phyloP scores from a whole-genome alignment of 2,888 invertebrate species.

The Bombyx huttoni region DNA sequence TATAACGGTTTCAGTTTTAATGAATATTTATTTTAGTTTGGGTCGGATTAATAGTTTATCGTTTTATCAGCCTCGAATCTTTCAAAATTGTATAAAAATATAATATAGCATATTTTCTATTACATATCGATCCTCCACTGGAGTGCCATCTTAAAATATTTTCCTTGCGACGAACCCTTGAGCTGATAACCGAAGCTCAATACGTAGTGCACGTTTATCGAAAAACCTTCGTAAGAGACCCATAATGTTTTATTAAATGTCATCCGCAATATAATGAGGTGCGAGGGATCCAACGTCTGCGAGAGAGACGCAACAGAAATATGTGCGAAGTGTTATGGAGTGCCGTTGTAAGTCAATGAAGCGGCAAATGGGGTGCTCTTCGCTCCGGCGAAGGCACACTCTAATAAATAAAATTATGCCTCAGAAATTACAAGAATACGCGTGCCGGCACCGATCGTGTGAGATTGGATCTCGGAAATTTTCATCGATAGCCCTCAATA shows the following conservation, averaged over 20 bases:
- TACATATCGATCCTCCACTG: background rate
- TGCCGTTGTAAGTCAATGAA: constrained; percentile 73
- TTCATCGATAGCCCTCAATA: constrained; percentile 61
- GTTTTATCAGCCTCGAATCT: no score
- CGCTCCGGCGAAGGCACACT: constrained; percentile 54
- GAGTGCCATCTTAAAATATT: background rate
- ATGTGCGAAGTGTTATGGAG: constrained; percentile 71
- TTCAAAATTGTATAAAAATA: no score
- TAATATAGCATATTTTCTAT: no score
- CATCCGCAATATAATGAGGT: constrained; percentile 71
- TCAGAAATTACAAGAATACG: constrained; percentile 71
- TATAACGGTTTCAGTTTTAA: no score
- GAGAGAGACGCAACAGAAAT: constrained; percentile 66
- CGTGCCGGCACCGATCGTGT: constrained; percentile 49
- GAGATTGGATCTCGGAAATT: constrained; percentile 66
- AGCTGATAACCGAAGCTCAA: constrained; percentile 12
- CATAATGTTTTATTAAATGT: constrained; percentile 72
- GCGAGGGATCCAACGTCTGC: constrained; percentile 56
- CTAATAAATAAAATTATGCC: constrained; percentile 73
- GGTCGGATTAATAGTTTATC: no score
- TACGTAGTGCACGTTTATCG: constrained; percentile 42
- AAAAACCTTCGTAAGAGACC: constrained; percentile 49
- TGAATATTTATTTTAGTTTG: no score
- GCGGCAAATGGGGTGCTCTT: constrained; percentile 69
- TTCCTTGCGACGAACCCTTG: background rate